Percentiles rank a stretch among this genome's conserved stretches.
Conservation (phyloP, 2,888 invertebrate species). For the Tetramorium bicarinatum region DNA sequence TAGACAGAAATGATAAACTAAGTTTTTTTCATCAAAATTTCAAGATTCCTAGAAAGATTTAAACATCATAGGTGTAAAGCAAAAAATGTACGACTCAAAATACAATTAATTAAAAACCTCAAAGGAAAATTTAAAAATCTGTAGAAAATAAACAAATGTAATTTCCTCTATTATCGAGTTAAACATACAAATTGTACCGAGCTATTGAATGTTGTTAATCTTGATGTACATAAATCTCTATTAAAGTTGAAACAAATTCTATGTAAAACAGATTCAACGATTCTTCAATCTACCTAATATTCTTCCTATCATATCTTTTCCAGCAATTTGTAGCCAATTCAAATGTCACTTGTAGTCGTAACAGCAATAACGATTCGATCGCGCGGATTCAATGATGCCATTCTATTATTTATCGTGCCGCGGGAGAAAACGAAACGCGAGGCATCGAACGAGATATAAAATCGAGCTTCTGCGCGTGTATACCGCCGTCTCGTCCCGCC, state of each 20-base stretch:
- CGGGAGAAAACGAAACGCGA: background rate
- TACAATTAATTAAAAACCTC: background rate
- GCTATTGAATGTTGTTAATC: background rate
- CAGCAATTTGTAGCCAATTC: background rate
- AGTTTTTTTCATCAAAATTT: background rate
- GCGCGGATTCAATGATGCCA: background rate
- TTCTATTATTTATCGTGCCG: conserved; percentile 16
- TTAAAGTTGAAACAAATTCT: background rate
- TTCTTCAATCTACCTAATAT: background rate
- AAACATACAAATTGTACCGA: background rate
- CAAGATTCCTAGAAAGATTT: background rate
- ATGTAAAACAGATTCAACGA: background rate
- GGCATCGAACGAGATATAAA: background rate
- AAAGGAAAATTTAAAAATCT: background rate
- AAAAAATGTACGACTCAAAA: background rate
- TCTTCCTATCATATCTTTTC: background rate
- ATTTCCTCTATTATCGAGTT: background rate
- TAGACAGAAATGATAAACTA: background rate
- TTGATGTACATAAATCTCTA: background rate
- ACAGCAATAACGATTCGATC: background rate
- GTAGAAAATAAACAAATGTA: background rate
- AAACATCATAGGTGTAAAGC: background rate
- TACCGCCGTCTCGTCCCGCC: background rate
- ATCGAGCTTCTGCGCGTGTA: background rate
- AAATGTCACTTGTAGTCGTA: background rate